Base-by-base conservation (phyloP, 2,888 invertebrate species). In the Dicranocentrus wangi region DNA sequence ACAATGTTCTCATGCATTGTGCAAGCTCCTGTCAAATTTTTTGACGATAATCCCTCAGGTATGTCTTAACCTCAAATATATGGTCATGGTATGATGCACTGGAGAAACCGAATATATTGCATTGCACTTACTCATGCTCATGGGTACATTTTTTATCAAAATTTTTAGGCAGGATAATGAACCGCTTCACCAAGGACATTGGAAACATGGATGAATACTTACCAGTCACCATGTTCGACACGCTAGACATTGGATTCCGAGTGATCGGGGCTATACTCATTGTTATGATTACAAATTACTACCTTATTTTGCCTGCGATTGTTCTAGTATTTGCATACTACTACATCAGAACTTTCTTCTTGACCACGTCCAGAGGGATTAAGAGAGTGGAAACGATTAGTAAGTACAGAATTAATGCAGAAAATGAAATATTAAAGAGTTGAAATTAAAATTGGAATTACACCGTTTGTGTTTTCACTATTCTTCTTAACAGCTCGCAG, bases 401-500 rank as follows among this genome's bases (percentile, higher is more conserved):
- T 90, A 87, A 87, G 88, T 28, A 47, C 7, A 63, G 7, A 28
- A 61, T 32, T 13, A 55, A 55, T 55, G 23, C 19, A 55, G 19
- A 25, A 10, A 23, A 68, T 47, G 27, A 23, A 27, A 47, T 42
- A 10, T 43, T 17, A 27, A 27, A 70, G 43, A 1, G 51, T 69
- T 39, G 39, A 39, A 39, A 17, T 42, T 17, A 19, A 43, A 23
- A 17, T 39, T 47, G 42, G 17, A 17, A n/a, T n/a, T n/a, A n/a
- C n/a, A n/a, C n/a, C n/a, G n/a, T n/a, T n/a, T n/a, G n/a, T n/a
- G n/a, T n/a, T n/a, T n/a, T n/a, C n/a, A n/a, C n/a, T n/a, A n/a
- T n/a, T n/a, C n/a, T n/a, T n/a, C n/a, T n/a, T n/a, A n/a, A n/a
- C 89, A 95, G 95, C 94, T 83, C 93, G 97, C 82, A 97, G 97